Conservation (phyloP, 2,797 vertebrate species). For the Heliangelus exortis region DNA sequence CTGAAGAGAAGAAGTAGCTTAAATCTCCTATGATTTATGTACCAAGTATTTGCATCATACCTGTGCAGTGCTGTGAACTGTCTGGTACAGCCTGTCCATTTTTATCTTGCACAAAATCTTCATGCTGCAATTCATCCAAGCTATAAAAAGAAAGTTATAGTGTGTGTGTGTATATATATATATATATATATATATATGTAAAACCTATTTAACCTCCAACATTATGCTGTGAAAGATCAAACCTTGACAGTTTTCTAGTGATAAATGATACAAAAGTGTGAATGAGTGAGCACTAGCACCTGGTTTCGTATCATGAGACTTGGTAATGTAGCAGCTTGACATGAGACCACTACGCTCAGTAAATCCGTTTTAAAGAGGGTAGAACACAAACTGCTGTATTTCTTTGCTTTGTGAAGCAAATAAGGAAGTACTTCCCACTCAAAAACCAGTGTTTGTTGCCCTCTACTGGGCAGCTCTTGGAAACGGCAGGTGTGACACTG, state of each 20-base stretch:
- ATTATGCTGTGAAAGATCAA: neutral
- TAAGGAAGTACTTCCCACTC: neutral
- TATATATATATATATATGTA: neutral
- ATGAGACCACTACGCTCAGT: neutral
- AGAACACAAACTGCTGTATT: neutral
- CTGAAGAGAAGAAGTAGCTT: neutral
- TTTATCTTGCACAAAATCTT: neutral
- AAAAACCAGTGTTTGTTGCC: neutral
- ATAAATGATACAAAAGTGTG: neutral
- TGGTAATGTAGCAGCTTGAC: neutral
- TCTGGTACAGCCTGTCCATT: neutral
- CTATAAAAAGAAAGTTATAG: slow-evolving; percentile 48
- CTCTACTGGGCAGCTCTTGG: neutral
- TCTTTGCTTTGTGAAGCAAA: neutral
- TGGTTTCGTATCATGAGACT: neutral
- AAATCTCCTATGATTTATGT: neutral
- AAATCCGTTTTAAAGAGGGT: neutral
- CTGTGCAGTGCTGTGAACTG: neutral
- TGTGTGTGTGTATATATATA: neutral
- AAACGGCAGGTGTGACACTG: neutral
- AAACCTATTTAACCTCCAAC: neutral
- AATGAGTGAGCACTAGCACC: neutral
- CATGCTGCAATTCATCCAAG: neutral
- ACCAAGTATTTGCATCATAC: slow-evolving; percentile 6
- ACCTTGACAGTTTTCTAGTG: neutral